Evolutionary conservation across 2,797 vertebrate genomes (phyloP).

Genomic region (Poecilia wingei): DNA sequence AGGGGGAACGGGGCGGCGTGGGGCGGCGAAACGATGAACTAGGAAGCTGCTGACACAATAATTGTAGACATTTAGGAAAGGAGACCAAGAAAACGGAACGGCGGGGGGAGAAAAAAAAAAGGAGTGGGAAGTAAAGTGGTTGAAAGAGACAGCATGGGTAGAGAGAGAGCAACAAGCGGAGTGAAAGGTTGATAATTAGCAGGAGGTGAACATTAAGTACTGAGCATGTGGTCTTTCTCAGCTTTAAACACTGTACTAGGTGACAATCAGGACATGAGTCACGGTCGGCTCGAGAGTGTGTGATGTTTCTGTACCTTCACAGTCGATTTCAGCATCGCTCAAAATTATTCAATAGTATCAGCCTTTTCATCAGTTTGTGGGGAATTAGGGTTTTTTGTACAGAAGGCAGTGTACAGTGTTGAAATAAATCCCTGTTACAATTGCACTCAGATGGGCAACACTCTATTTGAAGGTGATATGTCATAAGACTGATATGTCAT

Average conservation of each 20-base stretch:
- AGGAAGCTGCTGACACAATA: slow-evolving; percentile 62
- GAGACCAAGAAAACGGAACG: slow-evolving; percentile 38
- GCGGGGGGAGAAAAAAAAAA: slow-evolving; percentile 19
- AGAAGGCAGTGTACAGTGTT: no score
- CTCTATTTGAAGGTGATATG: no score
- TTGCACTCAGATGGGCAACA: no score
- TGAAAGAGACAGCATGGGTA: slow-evolving; percentile 30
- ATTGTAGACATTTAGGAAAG: slow-evolving; percentile 51
- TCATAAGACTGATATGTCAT: no score
- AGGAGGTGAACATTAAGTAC: slow-evolving; percentile 36
- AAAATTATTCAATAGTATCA: no score
- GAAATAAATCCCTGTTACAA: no score
- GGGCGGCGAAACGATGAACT: slow-evolving; percentile 52
- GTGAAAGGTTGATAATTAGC: slow-evolving; percentile 61
- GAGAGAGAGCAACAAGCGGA: slow-evolving; percentile 34
- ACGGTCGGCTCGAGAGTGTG: slow-evolving; percentile 13
- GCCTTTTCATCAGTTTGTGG: no score
- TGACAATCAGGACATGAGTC: slow-evolving; percentile 25
- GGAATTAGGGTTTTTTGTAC: no score
- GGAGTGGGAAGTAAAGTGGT: slow-evolving; percentile 43
- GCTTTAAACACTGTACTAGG: slow-evolving; percentile 35
- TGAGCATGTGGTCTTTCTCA: slow-evolving; percentile 30
- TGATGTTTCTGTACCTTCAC: slow-evolving; percentile 6
- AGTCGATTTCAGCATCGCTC: no score
- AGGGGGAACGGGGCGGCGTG: slow-evolving; percentile 6